Conservation (phyloP, 2,888 invertebrate genomes). For the Ferdinandea cuprea region DNA sequence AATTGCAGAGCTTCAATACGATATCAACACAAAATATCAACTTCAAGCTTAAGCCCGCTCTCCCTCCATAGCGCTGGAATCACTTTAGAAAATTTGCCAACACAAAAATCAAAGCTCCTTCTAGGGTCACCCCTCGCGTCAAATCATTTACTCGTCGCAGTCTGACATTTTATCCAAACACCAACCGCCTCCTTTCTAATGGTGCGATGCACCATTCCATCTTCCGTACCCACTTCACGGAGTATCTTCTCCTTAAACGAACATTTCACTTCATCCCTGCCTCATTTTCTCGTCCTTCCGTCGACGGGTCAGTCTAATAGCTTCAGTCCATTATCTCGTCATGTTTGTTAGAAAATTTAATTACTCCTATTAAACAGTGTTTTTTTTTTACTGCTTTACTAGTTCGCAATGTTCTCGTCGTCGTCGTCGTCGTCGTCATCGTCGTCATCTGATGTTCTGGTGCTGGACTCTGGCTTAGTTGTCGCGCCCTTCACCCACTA, state of each 20-base stretch:
- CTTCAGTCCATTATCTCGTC: slow-evolving; percentile 82
- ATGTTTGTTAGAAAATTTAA: slow-evolving; percentile 83
- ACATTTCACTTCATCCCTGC: slow-evolving; percentile 49
- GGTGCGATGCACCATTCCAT: no score
- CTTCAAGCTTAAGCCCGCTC: no score
- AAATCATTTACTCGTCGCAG: background rate
- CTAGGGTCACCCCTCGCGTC: background rate
- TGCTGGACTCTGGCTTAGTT: slow-evolving; percentile 4
- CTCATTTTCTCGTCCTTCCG: slow-evolving; percentile 72
- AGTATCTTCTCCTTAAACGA: no score
- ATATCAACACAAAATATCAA: no score
- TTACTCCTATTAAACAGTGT: slow-evolving; percentile 81
- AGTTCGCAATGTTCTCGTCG: slow-evolving; percentile 36
- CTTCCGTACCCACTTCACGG: no score
- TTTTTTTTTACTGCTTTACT: slow-evolving; percentile 35
- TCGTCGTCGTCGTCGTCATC: slow-evolving; percentile 9
- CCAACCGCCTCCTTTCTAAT: slow-evolving; percentile 5
- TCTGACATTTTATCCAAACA: slow-evolving; percentile 1
- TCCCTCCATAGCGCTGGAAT: no score
- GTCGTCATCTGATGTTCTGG: no score
- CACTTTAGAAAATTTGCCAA: no score
- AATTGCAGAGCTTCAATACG: no score
- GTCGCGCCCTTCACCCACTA: slow-evolving; percentile 41
- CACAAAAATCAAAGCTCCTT: background rate
- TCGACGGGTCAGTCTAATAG: slow-evolving; percentile 79